A percentile compares a stretch with the other conserved stretches of the same genome.
These are phyloP conservation scores for Spinus olivaceus DNA, from an alignment of 2,797 vertebrate species.

Conservation along the genomic window DNA sequence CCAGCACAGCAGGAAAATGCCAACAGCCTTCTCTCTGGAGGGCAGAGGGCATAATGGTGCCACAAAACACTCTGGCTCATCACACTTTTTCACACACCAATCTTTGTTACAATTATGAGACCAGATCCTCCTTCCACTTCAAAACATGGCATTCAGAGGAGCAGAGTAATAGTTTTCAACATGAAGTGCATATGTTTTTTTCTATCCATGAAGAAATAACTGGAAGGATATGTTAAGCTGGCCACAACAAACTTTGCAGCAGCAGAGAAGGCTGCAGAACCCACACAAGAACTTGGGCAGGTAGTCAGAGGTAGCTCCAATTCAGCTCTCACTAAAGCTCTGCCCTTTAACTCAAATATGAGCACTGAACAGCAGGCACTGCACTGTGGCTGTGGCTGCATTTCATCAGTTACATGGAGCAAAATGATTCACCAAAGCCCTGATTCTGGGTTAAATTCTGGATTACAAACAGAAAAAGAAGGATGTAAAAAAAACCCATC, in stretches of 20 bases:
- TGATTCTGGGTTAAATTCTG: neutral
- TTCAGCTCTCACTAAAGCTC: neutral
- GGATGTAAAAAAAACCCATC: fast-evolving
- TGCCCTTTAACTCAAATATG: neutral
- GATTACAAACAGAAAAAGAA: neutral
- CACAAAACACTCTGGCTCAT: neutral
- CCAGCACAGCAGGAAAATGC: neutral
- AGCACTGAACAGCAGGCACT: neutral
- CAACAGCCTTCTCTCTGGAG: neutral
- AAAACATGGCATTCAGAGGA: neutral
- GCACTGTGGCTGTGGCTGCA: neutral
- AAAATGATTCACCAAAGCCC: neutral
- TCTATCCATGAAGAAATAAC: neutral
- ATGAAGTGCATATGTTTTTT: neutral
- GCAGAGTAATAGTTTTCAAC: neutral
- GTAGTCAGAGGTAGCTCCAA: neutral
- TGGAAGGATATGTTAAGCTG: neutral
- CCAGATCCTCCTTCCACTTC: neutral
- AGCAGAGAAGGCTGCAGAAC: neutral
- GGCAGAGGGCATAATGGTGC: neutral
- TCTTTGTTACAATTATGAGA: neutral
- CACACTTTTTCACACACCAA: neutral
- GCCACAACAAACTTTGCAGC: neutral
- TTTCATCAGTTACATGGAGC: neutral
- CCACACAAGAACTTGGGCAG: neutral